phyloP scores from a whole-genome alignment of 2,113 vertebrate species.

The Bothrops jararaca region DNA sequence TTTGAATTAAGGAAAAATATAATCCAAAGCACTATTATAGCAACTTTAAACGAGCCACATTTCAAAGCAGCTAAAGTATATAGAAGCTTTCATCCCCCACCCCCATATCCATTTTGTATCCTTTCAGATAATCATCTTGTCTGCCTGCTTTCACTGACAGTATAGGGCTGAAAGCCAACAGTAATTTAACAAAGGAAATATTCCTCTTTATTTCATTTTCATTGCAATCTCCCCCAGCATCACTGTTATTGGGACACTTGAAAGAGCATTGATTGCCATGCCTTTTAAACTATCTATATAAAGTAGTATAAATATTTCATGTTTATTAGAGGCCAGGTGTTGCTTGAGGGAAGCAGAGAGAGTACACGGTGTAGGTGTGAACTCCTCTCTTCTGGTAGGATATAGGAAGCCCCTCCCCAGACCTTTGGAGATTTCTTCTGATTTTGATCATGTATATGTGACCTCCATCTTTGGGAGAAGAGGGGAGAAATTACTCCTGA shows the following conservation, averaged over 20 bases:
- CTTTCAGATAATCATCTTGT: slow-evolving; percentile 56
- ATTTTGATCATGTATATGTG: not conserved
- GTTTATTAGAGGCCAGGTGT: slow-evolving; percentile 24
- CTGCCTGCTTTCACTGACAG: slow-evolving; percentile 39
- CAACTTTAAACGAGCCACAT: slow-evolving; percentile 63
- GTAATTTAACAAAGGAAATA: slow-evolving; percentile 35
- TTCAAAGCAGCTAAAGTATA: slow-evolving; percentile 62
- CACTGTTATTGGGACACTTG: slow-evolving; percentile 46
- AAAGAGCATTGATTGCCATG: slow-evolving; percentile 43
- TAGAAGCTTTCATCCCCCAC: slow-evolving; percentile 55
- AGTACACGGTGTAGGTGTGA: not conserved
- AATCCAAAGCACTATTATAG: slow-evolving; percentile 60
- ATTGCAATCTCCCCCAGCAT: slow-evolving; percentile 41
- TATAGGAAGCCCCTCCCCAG: not conserved
- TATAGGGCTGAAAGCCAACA: slow-evolving; percentile 49
- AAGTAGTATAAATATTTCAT: slow-evolving; percentile 50
- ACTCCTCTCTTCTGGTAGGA: not conserved
- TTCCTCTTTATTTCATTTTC: slow-evolving; percentile 34
- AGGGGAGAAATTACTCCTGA: not conserved
- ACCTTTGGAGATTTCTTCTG: too few relatives aligned
- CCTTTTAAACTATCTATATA: slow-evolving; percentile 53
- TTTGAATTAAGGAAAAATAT: slow-evolving; percentile 66
- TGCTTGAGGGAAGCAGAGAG: not conserved
- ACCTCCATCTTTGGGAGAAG: not conserved
- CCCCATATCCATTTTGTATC: slow-evolving; percentile 52